Evolutionary conservation across 2,888 invertebrate genomes (phyloP), one percentile per base, ranked within the genome.

Genomic region (Lissocephala sabroskyi): DNA sequence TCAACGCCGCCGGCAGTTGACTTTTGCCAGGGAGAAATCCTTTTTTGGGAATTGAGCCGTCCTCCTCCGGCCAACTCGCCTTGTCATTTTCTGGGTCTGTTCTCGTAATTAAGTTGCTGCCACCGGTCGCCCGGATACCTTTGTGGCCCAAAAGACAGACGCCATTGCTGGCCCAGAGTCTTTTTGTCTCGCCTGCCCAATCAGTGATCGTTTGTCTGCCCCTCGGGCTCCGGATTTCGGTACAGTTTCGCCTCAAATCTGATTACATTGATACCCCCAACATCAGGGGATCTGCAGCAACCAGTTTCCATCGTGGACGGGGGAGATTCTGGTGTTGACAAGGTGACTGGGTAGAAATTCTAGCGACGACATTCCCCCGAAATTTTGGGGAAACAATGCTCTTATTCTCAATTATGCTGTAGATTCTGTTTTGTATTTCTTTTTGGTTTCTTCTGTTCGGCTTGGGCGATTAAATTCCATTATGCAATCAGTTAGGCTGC

Each of bases 321-420:
- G n/a, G n/a, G n/a, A n/a, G n/a, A n/a, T n/a, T n/a, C n/a, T n/a
- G n/a, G 42, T 53, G 65, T 66, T 75, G 73, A 65, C 65, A 71
- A n/a, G n/a, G n/a, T n/a, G n/a, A n/a, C n/a, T n/a, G n/a, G n/a
- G n/a, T n/a, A n/a, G n/a, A n/a, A n/a, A n/a, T n/a, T n/a, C n/a
- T n/a, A n/a, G n/a, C n/a, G n/a, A n/a, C n/a, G n/a, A 64, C 45
- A 59, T 59, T 61, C 26, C 47, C 49, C 35, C 35, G 59, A 40
- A 29, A 14, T 11, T 18, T 41, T 43, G 14, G 14, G 28, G 18
- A 39, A 35, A 50, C 35, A 52, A 74, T 74, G 75, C 68, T 74
- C 77, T 75, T 75, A 77, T 75, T 75, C 73, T 77, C 73, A 77
- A 75, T 75, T 75, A 75, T 71, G 66, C 55, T 75, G 59, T 68